Conservation (phyloP, 2,113 vertebrate species). For the Ceratotherium simum region DNA sequence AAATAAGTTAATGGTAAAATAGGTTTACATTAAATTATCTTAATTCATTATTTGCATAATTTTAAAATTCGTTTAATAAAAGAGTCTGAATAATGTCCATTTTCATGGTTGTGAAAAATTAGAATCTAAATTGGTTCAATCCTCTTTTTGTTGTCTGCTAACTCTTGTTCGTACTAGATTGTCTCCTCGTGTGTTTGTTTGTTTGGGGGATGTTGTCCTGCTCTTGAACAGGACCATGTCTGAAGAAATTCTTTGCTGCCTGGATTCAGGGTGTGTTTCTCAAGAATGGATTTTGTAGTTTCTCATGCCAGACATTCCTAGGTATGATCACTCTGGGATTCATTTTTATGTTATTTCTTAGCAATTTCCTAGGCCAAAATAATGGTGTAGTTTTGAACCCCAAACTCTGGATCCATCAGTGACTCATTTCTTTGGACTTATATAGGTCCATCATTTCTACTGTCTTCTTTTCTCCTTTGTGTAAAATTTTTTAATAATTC, state of each 20-base stretch:
- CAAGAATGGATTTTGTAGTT: neutral
- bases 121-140: neutral
- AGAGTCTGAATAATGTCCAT: neutral
- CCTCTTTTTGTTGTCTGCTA: neutral
- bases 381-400: neutral
- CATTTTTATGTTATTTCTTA: slow-evolving; percentile 53
- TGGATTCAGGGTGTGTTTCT: neutral
- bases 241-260: neutral
- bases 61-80: slow-evolving; percentile 34
- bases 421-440: slow-evolving; percentile 28
- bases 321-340: neutral
- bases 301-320: neutral
- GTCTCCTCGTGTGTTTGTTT: neutral
- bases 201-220: neutral
- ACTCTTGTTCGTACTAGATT: neutral
- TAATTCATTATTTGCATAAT: slow-evolving; percentile 16
- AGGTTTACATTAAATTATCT: neutral
- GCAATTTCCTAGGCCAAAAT: slow-evolving; percentile 8
- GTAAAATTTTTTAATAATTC: neutral
- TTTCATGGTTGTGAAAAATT: slow-evolving; percentile 10
- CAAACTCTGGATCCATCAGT: neutral
- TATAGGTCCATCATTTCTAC: neutral
- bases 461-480: neutral
- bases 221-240: neutral
- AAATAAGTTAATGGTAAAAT: neutral